Conservation (phyloP, 2,113 vertebrate species). For the Pyrgilauda ruficollis region DNA sequence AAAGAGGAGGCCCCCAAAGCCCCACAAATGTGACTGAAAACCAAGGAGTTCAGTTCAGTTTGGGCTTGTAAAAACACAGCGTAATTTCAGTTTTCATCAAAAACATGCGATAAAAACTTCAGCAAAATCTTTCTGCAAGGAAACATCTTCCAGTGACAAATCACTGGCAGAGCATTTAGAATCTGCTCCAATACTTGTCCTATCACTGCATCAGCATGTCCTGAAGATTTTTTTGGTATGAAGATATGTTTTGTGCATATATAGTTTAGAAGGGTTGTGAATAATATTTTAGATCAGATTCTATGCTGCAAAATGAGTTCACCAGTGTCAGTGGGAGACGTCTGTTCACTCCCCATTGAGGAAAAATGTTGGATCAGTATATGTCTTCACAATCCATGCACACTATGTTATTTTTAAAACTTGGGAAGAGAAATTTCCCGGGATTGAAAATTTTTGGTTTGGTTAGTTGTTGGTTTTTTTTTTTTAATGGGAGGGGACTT, state of each 20-base stretch:
- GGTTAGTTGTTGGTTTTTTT: background rate
- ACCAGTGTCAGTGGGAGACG: background rate
- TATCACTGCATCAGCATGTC: background rate
- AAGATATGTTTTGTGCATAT: background rate
- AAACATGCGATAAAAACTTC: background rate
- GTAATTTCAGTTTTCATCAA: background rate
- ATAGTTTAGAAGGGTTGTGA: background rate
- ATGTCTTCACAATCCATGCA: background rate
- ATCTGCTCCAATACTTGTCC: background rate
- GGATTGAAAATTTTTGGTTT: background rate
- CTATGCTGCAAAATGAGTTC: background rate
- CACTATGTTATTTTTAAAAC: background rate
- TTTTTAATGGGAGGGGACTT: accelerated
- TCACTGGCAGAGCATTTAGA: background rate
- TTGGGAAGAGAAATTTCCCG: background rate
- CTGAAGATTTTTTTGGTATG: background rate
- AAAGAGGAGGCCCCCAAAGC: background rate
- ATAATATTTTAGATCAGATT: background rate
- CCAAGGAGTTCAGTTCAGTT: background rate
- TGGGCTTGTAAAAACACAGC: background rate
- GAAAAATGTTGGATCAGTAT: background rate
- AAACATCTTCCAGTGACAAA: background rate
- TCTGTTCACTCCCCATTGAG: background rate
- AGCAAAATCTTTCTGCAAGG: background rate
- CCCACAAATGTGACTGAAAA: background rate